Base-by-base conservation (phyloP, 2,888 invertebrate genomes). In the Pandemis corylana region DNA sequence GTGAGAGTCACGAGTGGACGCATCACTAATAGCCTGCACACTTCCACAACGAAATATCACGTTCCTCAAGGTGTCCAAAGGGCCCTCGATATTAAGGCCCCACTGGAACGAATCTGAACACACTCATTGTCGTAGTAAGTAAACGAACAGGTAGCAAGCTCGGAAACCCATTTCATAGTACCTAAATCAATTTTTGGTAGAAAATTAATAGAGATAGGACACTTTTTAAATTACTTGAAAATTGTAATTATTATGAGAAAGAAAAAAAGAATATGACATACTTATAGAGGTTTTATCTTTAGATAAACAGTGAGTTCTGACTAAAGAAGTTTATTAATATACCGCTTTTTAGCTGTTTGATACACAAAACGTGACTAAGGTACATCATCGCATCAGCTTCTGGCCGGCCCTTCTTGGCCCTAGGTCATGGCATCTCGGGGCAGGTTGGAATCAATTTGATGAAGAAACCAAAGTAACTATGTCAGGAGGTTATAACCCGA, bases 401-500 rank as follows among this genome's bases (percentile, higher is more conserved):
- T 65, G 69, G 74, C 70, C 71, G 69, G 74, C 70, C 71, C 75
- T 72, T 72, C 72, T 69, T 42, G 73, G 73, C 69, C 67, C 67
- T 63, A 59, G 75, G 75, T 71, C 75, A 20, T 59, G 85, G 82
- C 83, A 81, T 81, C 76, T 66, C 66, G 59, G 76, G 69, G 72
- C 70, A 77, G 78, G 83, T 84, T 81, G 83, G 89, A 91, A 90
- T 91, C 90, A 92, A 92, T 92, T 91, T 90, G 85, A 83, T 82
- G 84, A 85, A 87, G 87, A 85, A 86, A 86, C 84, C 81, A 79
- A 84, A 80, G 80, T 79, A 92, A 90, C 88, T 91, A 85, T 92
- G 93, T 89, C 89, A 93, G 80, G 89, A 88, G 93, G 93, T 92
- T 92, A 90, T 86, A 87, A 90, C 88, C 85, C 86, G 84, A 88